phyloP scores from a whole-genome alignment of 2,113 vertebrate species.

The Halichoerus grypus region DNA sequence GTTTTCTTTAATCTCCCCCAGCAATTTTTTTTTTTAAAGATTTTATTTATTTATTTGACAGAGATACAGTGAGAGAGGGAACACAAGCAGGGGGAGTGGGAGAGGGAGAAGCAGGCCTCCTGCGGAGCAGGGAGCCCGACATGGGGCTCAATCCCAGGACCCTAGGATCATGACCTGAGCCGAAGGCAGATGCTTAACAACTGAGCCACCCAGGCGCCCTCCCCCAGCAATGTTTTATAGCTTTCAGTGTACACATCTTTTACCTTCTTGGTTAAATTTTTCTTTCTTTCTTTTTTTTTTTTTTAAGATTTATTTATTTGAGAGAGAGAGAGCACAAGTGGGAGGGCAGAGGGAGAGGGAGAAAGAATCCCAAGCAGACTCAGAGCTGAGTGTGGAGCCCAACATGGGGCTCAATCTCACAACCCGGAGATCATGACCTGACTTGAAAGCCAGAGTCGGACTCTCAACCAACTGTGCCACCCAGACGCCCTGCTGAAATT shows the following conservation, averaged over 20 bases:
- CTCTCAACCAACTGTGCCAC: background rate
- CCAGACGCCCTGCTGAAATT: background rate
- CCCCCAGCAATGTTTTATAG: no score
- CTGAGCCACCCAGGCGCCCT: no score
- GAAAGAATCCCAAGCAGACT: background rate
- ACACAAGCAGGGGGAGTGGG: no score
- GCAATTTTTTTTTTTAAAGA: no score
- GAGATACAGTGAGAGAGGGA: no score
- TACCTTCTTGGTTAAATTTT: background rate
- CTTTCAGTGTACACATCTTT: background rate
- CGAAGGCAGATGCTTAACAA: no score
- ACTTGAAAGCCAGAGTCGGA: background rate
- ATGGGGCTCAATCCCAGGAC: no score
- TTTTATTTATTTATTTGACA: no score
- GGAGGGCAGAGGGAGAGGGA: background rate
- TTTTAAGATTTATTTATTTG: background rate
- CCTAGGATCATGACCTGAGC: no score
- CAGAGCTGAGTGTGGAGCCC: background rate
- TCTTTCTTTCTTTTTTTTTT: background rate
- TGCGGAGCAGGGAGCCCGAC: no score
- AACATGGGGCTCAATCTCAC: rapidly evolving
- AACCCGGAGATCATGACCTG: background rate
- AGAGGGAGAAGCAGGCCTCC: no score
- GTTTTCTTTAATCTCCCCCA: background rate
- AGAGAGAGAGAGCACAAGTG: no score